Evolutionary conservation across 2,113 vertebrate genomes (phyloP).

Genomic region (Fregata magnificens): DNA sequence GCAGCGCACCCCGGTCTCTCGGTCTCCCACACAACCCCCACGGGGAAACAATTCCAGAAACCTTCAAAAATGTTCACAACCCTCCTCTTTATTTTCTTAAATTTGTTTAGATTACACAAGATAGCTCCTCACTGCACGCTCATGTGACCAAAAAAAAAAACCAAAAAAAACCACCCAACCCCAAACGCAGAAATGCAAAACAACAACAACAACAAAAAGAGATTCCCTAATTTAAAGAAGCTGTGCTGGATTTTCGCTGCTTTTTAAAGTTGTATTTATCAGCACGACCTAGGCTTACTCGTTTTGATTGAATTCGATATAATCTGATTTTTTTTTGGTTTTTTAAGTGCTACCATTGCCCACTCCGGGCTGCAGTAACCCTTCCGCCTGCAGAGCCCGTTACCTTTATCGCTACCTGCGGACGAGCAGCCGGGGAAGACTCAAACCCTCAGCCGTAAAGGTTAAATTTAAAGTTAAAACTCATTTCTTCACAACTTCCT

Average conservation of each 20-base stretch:
- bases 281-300: not conserved
- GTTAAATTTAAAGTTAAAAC: not conserved
- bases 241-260: not conserved
- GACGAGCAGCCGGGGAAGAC: not conserved
- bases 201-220: not conserved
- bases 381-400: not conserved
- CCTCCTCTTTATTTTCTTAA: not conserved
- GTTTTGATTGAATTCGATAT: not conserved
- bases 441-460: not conserved
- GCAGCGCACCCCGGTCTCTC: fast-evolving
- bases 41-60: not conserved
- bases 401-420: not conserved
- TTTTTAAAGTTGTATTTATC: conserved; percentile 18
- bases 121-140: not conserved
- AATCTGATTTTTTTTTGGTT: conserved; percentile 37
- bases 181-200: not conserved
- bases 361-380: not conserved
- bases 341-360: not conserved
- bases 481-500: not conserved
- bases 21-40: not conserved
- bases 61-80: not conserved
- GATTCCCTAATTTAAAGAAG: conserved; percentile 29
- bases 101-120: conserved; percentile 20
- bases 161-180: no score
- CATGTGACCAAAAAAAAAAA: not conserved